Evolutionary conservation across 2,888 invertebrate species (phyloP).

Genomic region (Lochmaea crataegi): DNA sequence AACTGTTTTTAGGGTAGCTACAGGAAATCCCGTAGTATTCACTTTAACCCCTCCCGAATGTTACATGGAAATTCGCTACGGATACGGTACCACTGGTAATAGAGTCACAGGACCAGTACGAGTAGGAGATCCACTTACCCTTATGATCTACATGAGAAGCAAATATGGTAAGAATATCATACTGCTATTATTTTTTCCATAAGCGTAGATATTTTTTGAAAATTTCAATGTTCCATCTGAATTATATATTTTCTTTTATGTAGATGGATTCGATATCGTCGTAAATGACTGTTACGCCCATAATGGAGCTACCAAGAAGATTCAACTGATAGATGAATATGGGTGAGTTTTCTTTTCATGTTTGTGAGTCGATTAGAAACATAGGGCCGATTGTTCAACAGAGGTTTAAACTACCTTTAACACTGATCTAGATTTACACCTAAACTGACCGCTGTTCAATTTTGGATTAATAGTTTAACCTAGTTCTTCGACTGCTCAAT

Average conservation of each 20-base stretch:
- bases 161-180: slow-evolving; percentile 82
- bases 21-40: slow-evolving; percentile 93
- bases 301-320: slow-evolving; percentile 91
- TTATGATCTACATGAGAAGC: slow-evolving; percentile 94
- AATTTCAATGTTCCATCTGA: no score
- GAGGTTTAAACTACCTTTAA: no score
- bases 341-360: slow-evolving; percentile 70
- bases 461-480: no score
- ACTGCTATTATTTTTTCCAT: no score
- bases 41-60: slow-evolving; percentile 94
- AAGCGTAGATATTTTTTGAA: no score
- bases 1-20: slow-evolving; percentile 79
- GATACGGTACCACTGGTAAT: slow-evolving; percentile 88
- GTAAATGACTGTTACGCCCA: slow-evolving; percentile 95
- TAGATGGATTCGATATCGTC: slow-evolving; percentile 94
- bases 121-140: slow-evolving; percentile 91
- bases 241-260: slow-evolving; percentile 50
- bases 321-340: slow-evolving; percentile 91
- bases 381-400: no score
- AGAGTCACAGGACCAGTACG: slow-evolving; percentile 89
- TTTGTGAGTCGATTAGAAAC: background rate
- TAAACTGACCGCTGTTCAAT: no score
- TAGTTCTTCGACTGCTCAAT: no score
- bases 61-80: slow-evolving; percentile 94
- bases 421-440: no score